Conservation (phyloP, 2,797 vertebrate species). For the Sitta carolinensis region DNA sequence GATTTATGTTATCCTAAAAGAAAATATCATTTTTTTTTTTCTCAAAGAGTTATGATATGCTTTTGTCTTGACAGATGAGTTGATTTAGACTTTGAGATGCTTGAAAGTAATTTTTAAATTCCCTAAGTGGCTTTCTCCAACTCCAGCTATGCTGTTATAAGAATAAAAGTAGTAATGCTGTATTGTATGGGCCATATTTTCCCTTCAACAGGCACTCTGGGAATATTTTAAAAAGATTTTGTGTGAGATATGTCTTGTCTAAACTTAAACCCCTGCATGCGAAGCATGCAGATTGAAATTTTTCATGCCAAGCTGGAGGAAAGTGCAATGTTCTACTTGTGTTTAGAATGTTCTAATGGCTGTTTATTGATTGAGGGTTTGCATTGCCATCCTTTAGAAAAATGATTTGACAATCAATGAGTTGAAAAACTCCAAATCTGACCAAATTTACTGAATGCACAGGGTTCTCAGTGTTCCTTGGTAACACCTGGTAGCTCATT, state of each 20-base stretch:
- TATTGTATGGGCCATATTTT: background rate
- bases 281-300: background rate
- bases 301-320: background rate
- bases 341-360: background rate
- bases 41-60: background rate
- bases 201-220: background rate
- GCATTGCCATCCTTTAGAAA: background rate
- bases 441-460: background rate
- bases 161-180: background rate
- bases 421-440: background rate
- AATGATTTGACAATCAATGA: background rate
- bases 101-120: conserved; percentile 11
- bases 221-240: background rate
- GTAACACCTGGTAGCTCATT: background rate
- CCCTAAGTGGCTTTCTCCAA: background rate
- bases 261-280: background rate
- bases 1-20: background rate
- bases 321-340: background rate
- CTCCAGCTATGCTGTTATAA: background rate
- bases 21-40: background rate
- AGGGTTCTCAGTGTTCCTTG: background rate
- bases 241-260: background rate
- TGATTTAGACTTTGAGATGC: conserved; percentile 24
- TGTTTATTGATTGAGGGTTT: background rate
- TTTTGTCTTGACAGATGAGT: background rate